Base-by-base conservation (phyloP, 1,140 invertebrate genomes). In the Danaus plexippus region DNA sequence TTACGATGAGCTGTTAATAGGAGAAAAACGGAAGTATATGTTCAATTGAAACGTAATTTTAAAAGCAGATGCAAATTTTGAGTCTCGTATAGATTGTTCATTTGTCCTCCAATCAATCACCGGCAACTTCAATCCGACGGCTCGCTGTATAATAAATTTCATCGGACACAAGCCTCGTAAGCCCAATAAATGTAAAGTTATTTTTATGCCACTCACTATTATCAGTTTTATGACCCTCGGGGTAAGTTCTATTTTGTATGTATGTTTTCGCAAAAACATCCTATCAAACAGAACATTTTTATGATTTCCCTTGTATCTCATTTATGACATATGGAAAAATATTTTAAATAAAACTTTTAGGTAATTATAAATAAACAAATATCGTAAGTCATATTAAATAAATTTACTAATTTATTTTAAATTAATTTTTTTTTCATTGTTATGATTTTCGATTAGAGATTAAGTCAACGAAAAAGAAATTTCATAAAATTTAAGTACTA, bases 51-150 rank as follows among this genome's bases (percentile, higher is more conserved):
- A 58, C 57, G 56, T 56, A 67, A 69, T 62, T 61, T 58, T 52
- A 52, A 54, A 52, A 60, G 52, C 54, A 63, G 49, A 66, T 61
- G 59, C 59, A 63, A 55, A 58, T 55, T 60, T 57, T 50, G 46
- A 54, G 46, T 52, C 56, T 64, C 59, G 43, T 54, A 65, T 67
- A 71, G 63, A 73, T 73, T 69, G 66, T 76, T 76, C 69, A 62
- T 77, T 76, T 75, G 69, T 68, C 66, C 64, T 64, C 68, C 63
- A 71, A 70, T 75, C 64, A 74, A 73, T 76, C 71, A 73, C 63
- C 59, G 60, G 57, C 53, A 56, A 57, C 54, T 57, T 22, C 45
- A 61, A 61, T 57, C 59, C 59, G n/a, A 62, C 61, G 64, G 52
- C 59, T 57, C 61, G 47, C 59, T 22, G 57, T 45, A 52, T 56